Conservation (phyloP, 1,140 invertebrate genomes). For the Venustaconcha ellipsiformis region DNA sequence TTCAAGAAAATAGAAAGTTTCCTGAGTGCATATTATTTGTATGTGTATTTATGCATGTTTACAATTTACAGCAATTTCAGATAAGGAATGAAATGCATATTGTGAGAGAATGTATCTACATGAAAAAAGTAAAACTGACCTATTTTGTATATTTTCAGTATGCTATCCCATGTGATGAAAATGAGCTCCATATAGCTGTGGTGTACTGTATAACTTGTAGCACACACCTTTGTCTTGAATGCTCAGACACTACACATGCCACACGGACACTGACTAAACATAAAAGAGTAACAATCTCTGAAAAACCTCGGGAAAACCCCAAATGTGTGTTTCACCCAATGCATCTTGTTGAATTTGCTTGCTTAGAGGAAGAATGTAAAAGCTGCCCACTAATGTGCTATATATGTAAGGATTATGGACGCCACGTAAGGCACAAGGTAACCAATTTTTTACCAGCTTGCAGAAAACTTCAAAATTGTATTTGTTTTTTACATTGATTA, state of each 20-base stretch:
- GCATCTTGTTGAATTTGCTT: conserved; percentile 76
- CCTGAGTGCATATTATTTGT: too few relatives aligned
- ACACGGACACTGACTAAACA: conserved; percentile 74
- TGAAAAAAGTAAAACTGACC: not conserved
- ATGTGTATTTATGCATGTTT: too few relatives aligned
- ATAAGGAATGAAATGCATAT: too few relatives aligned
- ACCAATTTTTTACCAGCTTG: too few relatives aligned
- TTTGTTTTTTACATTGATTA: too few relatives aligned
- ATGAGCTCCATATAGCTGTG: conserved; percentile 74
- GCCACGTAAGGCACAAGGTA: conserved; percentile 75
- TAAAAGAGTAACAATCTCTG: conserved; percentile 74
- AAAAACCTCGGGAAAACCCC: conserved; percentile 75
- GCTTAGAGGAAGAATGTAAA: conserved; percentile 74
- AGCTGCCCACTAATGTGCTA: conserved; percentile 74
- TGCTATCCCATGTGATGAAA: conserved; percentile 74
- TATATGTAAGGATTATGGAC: conserved; percentile 75
- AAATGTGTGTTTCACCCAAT: conserved; percentile 74
- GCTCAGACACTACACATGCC: conserved; percentile 73
- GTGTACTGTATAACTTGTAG: conserved; percentile 75
- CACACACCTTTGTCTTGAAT: conserved; percentile 74
- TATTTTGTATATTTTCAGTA: conserved; percentile 64
- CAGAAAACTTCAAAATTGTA: too few relatives aligned
- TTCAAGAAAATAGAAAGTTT: too few relatives aligned
- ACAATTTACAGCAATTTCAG: too few relatives aligned
- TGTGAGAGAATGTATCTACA: too few relatives aligned